These are phyloP conservation scores for Philereme transversata DNA, from an alignment of 2,888 invertebrate species.

Conservation along the genomic window DNA sequence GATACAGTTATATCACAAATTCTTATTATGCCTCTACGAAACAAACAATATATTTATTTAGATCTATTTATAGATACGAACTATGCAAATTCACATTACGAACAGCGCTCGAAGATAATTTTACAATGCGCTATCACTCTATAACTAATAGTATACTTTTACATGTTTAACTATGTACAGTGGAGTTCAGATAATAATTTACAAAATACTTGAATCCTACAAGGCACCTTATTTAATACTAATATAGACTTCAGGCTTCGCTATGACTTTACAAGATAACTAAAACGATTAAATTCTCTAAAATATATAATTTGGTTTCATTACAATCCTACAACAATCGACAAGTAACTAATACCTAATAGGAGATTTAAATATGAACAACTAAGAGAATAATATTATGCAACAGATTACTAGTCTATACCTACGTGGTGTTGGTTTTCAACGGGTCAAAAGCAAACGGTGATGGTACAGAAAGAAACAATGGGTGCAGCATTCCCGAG, in stretches of 20 bases:
- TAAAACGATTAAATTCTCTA: slow-evolving; percentile 81
- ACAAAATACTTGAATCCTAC: slow-evolving; percentile 75
- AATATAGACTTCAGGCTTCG: slow-evolving; percentile 80
- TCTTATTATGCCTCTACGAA: slow-evolving; percentile 82
- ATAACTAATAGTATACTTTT: slow-evolving; percentile 81
- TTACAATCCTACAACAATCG: slow-evolving; percentile 81
- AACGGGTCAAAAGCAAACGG: slow-evolving; percentile 47
- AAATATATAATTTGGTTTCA: slow-evolving; percentile 83
- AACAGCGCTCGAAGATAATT: slow-evolving; percentile 68
- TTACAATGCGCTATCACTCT: slow-evolving; percentile 69
- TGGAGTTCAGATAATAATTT: slow-evolving; percentile 80
- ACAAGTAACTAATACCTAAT: slow-evolving; percentile 79
- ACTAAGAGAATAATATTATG: slow-evolving; percentile 82
- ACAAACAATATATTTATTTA: slow-evolving; percentile 78
- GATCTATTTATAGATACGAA: slow-evolving; percentile 68
- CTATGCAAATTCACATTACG: slow-evolving; percentile 66
- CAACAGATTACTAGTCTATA: slow-evolving; percentile 78
- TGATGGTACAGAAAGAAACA: slow-evolving; percentile 49
- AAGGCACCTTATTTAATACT: slow-evolving; percentile 82
- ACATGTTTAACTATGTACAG: slow-evolving; percentile 78
- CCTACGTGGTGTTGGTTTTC: slow-evolving; percentile 67
- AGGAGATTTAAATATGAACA: slow-evolving; percentile 82
- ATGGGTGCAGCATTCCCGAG: slow-evolving; percentile 60
- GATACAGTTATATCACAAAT: slow-evolving; percentile 83
- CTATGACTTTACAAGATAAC: slow-evolving; percentile 82